phyloP scores from a whole-genome alignment of 2,113 vertebrate species.

The Rhea pennata region DNA sequence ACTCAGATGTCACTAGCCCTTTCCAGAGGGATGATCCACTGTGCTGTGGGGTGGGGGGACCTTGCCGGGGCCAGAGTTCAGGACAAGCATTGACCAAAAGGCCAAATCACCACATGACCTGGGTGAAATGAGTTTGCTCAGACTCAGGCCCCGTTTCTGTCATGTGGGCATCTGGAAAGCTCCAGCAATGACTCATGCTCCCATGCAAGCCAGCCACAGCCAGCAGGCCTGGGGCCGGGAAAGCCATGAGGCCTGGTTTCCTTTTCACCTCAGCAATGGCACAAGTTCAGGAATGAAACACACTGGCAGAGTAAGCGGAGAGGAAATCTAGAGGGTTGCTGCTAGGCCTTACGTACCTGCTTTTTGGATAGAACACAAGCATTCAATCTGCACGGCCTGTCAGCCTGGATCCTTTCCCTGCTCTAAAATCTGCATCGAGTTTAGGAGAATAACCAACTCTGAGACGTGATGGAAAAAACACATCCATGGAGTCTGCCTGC shows the following conservation, averaged over 20 bases:
- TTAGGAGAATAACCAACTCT: background rate
- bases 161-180: background rate
- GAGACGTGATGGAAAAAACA: background rate
- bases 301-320: background rate
- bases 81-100: accelerated
- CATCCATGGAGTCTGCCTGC: background rate
- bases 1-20: accelerated
- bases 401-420: background rate
- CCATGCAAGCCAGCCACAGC: background rate
- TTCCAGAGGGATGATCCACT: accelerated
- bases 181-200: background rate
- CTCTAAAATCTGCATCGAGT: background rate
- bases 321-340: background rate
- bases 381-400: background rate
- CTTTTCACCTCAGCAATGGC: background rate
- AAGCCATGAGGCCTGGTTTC: accelerated
- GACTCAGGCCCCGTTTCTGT: background rate
- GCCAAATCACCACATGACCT: background rate
- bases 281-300: background rate
- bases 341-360: background rate
- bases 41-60: accelerated
- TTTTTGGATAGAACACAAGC: background rate
- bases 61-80: background rate
- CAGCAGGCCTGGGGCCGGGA: background rate
- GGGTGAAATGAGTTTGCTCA: background rate